Base-by-base conservation (phyloP, 2,797 vertebrate genomes). In the Urophycis tenuis region DNA sequence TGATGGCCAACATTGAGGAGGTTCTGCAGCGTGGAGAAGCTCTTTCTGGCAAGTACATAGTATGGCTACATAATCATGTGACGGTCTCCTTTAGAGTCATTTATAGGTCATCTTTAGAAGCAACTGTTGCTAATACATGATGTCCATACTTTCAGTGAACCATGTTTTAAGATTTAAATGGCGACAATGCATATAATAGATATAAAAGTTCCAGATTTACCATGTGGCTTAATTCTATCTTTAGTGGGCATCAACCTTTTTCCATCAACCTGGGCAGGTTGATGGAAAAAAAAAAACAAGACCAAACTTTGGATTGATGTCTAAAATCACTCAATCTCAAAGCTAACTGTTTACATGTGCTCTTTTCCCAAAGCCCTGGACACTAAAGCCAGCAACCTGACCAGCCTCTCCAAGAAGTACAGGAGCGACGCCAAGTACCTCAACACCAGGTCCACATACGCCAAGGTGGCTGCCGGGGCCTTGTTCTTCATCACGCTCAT, bases 1-100 rank as follows among this genome's bases (percentile, higher is more conserved):
- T 98, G 97, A 96, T 98, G 84, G 95, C 96, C 76, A 98, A 98
- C 81, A 97, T 98, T 1, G 96, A 98, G 80, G 96, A 98, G 79
- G 96, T 98, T 80, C 87, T 98, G 39, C 95, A 96, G 75, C 92
- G 96, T 78, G 97, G 96, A 89, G 96, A 98, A 84, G 92, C 96
- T 0, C 93, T 98, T 71, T 97, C 96, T 87, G 95, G 96, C 97
- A 89, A 83, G 74, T 73, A 30, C 3, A 17, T 31, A n/a, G n/a
- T n/a, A 60, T 15, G 1, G 39, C 12, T 41, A 41, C 14, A 33
- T 31, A n/a, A 25, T 33, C 17, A 72, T 5, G n/a, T 25, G 31
- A 22, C 32, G 76, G 45, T 10, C 12, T 8, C 4, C 10, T 39
- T 80, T 69, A 14, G 29, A 30, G 64, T 70, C 3, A 70, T 70